A percentile compares a stretch with the other conserved stretches of the same genome.
Evolutionary conservation across 1,140 invertebrate genomes (phyloP).

Genomic region (Alviniconcha marisindica): DNA sequence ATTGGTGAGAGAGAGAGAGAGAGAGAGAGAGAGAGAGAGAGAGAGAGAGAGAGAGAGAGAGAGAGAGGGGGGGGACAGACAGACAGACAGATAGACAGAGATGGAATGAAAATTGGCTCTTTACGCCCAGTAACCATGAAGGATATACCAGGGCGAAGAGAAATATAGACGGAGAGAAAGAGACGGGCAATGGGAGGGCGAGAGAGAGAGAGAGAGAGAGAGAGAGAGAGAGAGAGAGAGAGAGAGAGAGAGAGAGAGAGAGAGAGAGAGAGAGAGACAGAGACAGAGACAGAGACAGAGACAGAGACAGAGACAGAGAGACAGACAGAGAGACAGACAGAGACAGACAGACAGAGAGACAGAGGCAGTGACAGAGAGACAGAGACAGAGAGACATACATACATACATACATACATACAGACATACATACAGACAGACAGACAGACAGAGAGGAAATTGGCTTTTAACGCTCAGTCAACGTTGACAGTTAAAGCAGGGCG

Average conservation of each 20-base stretch:
- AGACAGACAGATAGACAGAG: no score
- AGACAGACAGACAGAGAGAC: neutral
- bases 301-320: neutral
- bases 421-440: no score
- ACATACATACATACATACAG: neutral
- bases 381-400: neutral
- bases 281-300: neutral
- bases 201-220: constrained; percentile 12
- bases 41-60: neutral
- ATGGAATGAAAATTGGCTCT: no score
- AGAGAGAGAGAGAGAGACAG: constrained; percentile 10
- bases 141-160: no score
- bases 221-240: constrained; percentile 14
- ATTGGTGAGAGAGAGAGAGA: neutral
- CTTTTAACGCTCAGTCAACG: no score
- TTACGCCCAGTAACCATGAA: no score
- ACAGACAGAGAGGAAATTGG: no score
- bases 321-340: neutral
- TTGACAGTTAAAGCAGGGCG: no score
- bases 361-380: neutral
- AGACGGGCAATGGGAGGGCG: neutral
- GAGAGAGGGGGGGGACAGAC: no score
- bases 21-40: neutral
- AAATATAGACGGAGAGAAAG: neutral
- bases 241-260: constrained; percentile 16